These are phyloP conservation scores for Dioctria linearis DNA, from an alignment of 2,888 invertebrate genomes.

Conservation along the genomic window DNA sequence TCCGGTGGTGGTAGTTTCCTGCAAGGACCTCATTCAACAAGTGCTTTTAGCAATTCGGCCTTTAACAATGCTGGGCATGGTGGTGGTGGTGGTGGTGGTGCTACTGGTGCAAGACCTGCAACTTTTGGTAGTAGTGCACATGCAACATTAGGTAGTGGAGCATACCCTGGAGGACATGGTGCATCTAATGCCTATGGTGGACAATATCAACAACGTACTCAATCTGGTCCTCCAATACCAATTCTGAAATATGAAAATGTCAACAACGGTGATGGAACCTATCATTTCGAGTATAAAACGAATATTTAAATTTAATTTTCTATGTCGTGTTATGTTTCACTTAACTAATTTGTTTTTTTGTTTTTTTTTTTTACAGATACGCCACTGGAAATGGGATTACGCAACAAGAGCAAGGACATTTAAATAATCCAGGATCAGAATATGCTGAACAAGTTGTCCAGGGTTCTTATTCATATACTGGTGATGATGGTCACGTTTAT, in stretches of 20 bases:
- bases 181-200: slow-evolving; percentile 54
- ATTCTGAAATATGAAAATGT: slow-evolving; percentile 76
- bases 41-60: background rate
- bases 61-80: slow-evolving; percentile 19
- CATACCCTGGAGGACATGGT: slow-evolving; percentile 24
- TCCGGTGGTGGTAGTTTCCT: slow-evolving; percentile 61
- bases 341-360: background rate
- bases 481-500: slow-evolving; percentile 76
- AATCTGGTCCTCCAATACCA: slow-evolving; percentile 72
- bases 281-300: slow-evolving; percentile 75
- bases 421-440: slow-evolving; percentile 75
- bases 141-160: background rate
- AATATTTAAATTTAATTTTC: background rate
- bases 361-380: slow-evolving; percentile 67
- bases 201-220: slow-evolving; percentile 54
- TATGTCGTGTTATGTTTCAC: no score
- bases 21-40: slow-evolving; percentile 60
- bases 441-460: slow-evolving; percentile 76
- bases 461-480: slow-evolving; percentile 77
- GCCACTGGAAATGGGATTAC: slow-evolving; percentile 79
- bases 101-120: background rate
- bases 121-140: background rate
- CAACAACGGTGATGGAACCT: slow-evolving; percentile 77
- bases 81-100: background rate
- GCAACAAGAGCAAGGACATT: slow-evolving; percentile 73